A percentile compares a stretch with the other conserved stretches of the same genome.
Conservation (phyloP, 2,113 vertebrate genomes). For the Cryptotis parvus region DNA sequence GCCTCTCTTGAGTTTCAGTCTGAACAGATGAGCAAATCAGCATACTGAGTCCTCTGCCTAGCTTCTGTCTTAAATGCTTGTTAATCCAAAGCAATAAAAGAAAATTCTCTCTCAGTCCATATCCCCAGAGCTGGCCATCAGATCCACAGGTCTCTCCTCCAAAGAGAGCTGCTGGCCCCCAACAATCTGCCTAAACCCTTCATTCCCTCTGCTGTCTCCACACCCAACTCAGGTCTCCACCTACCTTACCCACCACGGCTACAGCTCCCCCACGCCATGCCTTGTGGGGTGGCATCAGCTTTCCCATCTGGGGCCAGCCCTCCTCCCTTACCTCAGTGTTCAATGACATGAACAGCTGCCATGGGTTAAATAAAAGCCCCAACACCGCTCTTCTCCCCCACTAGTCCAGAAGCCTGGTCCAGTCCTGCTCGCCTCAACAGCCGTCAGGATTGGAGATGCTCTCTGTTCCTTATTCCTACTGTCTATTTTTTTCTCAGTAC, state of each 20-base stretch:
- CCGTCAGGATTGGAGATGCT: not conserved
- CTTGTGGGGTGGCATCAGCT: not conserved
- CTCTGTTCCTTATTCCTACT: not conserved
- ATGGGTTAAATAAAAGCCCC: not conserved
- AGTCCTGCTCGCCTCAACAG: not conserved
- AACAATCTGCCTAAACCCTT: not conserved
- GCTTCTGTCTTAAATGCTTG: not conserved
- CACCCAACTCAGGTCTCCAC: too few relatives aligned
- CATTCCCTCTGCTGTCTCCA: not conserved
- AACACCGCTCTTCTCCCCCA: fast-evolving
- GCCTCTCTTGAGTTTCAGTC: too few relatives aligned
- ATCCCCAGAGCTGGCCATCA: not conserved
- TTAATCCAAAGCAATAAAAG: not conserved
- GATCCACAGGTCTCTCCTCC: not conserved
- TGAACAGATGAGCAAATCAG: too few relatives aligned
- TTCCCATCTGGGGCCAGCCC: not conserved
- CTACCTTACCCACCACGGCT: fast-evolving
- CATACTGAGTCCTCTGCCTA: not conserved
- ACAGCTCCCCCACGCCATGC: not conserved
- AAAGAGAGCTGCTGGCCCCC: not conserved
- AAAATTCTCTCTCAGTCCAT: not conserved
- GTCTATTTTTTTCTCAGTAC: not conserved
- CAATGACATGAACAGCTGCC: not conserved
- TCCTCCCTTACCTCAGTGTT: too few relatives aligned
- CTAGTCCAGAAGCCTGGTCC: not conserved